Conservation (phyloP, 2,888 invertebrate species). For the Agelastica alni region DNA sequence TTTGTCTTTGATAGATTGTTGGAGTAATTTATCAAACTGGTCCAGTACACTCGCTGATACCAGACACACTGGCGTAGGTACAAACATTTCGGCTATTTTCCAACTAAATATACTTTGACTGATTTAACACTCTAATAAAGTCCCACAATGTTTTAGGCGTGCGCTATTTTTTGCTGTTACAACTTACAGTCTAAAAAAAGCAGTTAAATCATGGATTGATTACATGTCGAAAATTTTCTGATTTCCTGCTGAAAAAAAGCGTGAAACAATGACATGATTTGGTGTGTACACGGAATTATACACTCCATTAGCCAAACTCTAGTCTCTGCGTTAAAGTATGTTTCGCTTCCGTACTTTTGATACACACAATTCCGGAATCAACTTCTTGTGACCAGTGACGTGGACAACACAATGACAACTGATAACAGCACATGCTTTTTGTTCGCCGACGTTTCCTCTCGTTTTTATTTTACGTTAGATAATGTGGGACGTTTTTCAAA, state of each 20-base stretch:
- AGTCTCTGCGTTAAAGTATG: slow-evolving; percentile 26
- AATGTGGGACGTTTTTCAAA: too few relatives aligned
- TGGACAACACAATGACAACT: slow-evolving; percentile 9
- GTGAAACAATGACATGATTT: slow-evolving; percentile 46
- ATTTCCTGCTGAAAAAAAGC: slow-evolving; percentile 35
- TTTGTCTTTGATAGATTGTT: slow-evolving; percentile 58
- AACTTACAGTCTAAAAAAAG: too few relatives aligned
- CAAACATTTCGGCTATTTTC: too few relatives aligned
- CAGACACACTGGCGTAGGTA: slow-evolving; percentile 30
- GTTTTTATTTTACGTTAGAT: too few relatives aligned
- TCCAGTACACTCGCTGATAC: slow-evolving; percentile 47
- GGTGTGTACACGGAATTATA: slow-evolving; percentile 53
- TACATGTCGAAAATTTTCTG: slow-evolving; percentile 26
- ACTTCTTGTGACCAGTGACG: slow-evolving; percentile 23
- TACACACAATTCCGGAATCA: slow-evolving; percentile 27
- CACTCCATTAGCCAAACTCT: slow-evolving; percentile 42
- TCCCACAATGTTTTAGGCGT: too few relatives aligned
- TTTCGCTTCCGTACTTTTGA: slow-evolving; percentile 29
- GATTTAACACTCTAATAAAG: too few relatives aligned
- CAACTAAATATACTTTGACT: too few relatives aligned
- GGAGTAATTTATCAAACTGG: slow-evolving; percentile 54
- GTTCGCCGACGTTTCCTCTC: not conserved
- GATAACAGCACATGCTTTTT: not conserved
- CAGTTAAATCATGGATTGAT: slow-evolving; percentile 21
- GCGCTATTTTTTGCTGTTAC: not conserved